Evolutionary conservation across 2,888 invertebrate species (phyloP).

Genomic region (Drosophila limbata): DNA sequence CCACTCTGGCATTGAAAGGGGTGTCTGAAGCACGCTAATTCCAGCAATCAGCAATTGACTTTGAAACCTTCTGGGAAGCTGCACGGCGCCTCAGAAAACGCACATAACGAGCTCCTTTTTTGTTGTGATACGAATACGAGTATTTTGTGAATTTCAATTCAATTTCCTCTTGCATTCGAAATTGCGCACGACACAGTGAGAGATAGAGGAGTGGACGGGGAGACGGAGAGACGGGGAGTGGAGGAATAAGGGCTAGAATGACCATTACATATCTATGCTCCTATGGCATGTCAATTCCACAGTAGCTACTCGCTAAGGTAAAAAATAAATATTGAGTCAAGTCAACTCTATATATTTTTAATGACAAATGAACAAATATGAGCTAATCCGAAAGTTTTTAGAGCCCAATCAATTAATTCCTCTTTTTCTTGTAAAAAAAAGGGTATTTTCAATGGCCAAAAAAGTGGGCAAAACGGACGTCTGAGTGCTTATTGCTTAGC

Average conservation of each 20-base stretch:
- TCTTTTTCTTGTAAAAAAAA: too few relatives aligned
- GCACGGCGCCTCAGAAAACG: slow-evolving; percentile 67
- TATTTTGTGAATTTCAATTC: slow-evolving; percentile 81
- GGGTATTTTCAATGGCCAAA: too few relatives aligned
- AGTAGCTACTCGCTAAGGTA: slow-evolving; percentile 33
- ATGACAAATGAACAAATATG: too few relatives aligned
- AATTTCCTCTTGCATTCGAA: slow-evolving; percentile 80
- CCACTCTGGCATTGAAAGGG: slow-evolving; percentile 49
- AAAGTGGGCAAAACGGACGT: too few relatives aligned
- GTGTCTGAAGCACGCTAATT: slow-evolving; percentile 62
- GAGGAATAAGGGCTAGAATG: slow-evolving; percentile 43
- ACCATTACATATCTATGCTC: slow-evolving; percentile 44
- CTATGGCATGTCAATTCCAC: slow-evolving; percentile 27
- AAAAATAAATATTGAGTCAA: too few relatives aligned
- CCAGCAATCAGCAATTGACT: slow-evolving; percentile 73
- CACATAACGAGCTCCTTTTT: slow-evolving; percentile 83
- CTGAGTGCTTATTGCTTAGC: too few relatives aligned
- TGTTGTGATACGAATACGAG: slow-evolving; percentile 35
- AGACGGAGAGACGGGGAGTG: slow-evolving; percentile 3
- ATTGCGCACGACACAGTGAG: slow-evolving; percentile 40
- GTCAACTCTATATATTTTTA: too few relatives aligned
- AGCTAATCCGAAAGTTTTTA: too few relatives aligned
- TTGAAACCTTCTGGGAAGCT: slow-evolving; percentile 43
- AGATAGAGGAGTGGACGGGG: background rate
- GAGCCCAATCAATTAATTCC: too few relatives aligned